Evolutionary conservation across 64 coral and sea anemone species (phyloP).

Genomic region (Dendronephthya gigantea): DNA sequence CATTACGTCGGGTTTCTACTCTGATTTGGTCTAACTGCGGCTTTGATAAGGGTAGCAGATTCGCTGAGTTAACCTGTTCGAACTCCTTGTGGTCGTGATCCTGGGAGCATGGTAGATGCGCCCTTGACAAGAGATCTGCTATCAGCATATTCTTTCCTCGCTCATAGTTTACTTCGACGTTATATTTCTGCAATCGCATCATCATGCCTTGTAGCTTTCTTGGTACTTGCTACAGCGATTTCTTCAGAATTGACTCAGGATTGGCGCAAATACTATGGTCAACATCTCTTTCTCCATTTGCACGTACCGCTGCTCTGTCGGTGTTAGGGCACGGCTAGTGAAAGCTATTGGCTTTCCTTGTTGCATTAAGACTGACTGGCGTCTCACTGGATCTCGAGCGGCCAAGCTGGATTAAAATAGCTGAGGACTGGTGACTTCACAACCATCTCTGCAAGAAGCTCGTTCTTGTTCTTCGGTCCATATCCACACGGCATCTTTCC

Average conservation of each 20-base stretch:
- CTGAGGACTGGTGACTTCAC: slow-evolving; percentile 42
- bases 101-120: background rate
- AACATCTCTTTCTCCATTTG: slow-evolving; percentile 15
- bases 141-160: too few relatives aligned
- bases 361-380: slow-evolving; percentile 50
- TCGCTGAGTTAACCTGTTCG: background rate
- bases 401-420: slow-evolving; percentile 36
- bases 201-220: too few relatives aligned
- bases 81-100: background rate
- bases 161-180: too few relatives aligned
- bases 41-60: too few relatives aligned
- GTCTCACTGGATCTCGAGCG: slow-evolving; percentile 53
- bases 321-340: slow-evolving; percentile 42
- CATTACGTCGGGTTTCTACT: too few relatives aligned
- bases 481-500: slow-evolving; percentile 54
- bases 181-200: too few relatives aligned
- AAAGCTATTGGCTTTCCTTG: slow-evolving; percentile 59
- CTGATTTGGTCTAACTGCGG: too few relatives aligned
- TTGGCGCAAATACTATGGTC: background rate
- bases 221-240: too few relatives aligned
- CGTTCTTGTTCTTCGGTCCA: slow-evolving; percentile 46
- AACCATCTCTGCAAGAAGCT: slow-evolving; percentile 32
- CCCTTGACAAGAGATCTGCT: background rate
- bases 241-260: background rate
- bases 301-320: too few relatives aligned